A percentile compares a stretch with the other conserved stretches of the same genome.
phyloP scores from a whole-genome alignment of 2,888 invertebrate genomes.

The Aproaerema taeniolella region DNA sequence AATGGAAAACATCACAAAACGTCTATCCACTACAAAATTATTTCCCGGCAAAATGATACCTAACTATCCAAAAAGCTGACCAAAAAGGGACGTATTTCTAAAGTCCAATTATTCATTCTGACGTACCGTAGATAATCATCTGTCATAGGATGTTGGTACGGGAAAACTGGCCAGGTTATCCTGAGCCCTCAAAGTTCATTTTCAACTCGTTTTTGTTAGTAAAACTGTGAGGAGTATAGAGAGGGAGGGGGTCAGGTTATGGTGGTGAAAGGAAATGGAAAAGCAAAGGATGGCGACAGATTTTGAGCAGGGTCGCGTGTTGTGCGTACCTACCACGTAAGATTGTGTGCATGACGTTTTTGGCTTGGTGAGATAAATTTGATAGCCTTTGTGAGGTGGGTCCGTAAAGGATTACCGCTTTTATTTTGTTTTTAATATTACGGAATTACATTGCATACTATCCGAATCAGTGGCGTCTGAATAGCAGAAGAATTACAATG shows the following conservation, averaged over 20 bases:
- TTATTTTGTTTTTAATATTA: not conserved
- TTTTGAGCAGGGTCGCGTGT: conserved; percentile 54
- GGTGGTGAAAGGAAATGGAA: conserved; percentile 43
- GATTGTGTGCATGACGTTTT: conserved; percentile 57
- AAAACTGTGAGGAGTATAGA: conserved; percentile 18
- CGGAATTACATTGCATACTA: not conserved
- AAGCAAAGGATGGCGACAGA: conserved; percentile 50
- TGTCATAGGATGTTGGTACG: conserved; percentile 63
- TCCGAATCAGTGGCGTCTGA: too few species aligned
- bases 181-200: conserved; percentile 38
- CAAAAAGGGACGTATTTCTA: conserved; percentile 45
- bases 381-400: not conserved
- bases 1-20: too few species aligned
- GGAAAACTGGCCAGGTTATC: conserved; percentile 39
- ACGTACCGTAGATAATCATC: conserved; percentile 74
- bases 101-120: conserved; percentile 75
- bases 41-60: conserved; percentile 8
- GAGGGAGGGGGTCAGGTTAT: conserved; percentile 26
- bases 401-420: not conserved
- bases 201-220: conserved; percentile 23
- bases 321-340: conserved; percentile 59
- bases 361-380: conserved; percentile 35
- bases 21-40: conserved; percentile 1
- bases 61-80: conserved; percentile 35
- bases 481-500: too few species aligned